phyloP scores from a whole-genome alignment of 2,113 vertebrate species.

The Lepus timidus region DNA sequence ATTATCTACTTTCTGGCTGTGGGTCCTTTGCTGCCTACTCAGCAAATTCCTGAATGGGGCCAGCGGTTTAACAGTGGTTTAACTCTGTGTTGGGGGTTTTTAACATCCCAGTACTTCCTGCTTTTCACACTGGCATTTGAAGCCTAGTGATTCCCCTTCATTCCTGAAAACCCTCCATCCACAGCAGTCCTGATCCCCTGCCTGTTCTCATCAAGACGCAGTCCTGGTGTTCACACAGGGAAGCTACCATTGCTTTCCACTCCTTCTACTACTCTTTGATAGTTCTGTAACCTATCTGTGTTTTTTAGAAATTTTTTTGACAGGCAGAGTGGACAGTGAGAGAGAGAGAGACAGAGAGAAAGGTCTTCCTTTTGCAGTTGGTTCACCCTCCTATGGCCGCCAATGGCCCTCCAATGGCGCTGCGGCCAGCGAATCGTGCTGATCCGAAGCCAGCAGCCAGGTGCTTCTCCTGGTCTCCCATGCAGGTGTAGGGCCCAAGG shows the following conservation, averaged over 20 bases:
- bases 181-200: not conserved
- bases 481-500: no score
- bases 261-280: not conserved
- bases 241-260: not conserved
- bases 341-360: no score
- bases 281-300: not conserved
- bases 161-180: slow-evolving; percentile 8
- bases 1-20: not conserved
- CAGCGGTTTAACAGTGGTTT: slow-evolving; percentile 18
- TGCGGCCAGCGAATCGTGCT: no score
- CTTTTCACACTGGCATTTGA: not conserved
- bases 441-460: no score
- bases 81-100: not conserved
- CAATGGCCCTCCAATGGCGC: no score
- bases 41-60: not conserved
- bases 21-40: not conserved
- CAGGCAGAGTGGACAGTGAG: no score
- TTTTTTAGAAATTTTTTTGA: not conserved
- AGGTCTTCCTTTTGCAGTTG: no score
- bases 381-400: no score
- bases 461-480: no score
- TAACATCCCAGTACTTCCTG: slow-evolving; percentile 4
- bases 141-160: not conserved
- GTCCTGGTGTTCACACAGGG: not conserved
- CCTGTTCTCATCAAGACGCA: not conserved